Conservation (phyloP, 2,888 invertebrate species). For the Hirtodrosophila confusa region DNA sequence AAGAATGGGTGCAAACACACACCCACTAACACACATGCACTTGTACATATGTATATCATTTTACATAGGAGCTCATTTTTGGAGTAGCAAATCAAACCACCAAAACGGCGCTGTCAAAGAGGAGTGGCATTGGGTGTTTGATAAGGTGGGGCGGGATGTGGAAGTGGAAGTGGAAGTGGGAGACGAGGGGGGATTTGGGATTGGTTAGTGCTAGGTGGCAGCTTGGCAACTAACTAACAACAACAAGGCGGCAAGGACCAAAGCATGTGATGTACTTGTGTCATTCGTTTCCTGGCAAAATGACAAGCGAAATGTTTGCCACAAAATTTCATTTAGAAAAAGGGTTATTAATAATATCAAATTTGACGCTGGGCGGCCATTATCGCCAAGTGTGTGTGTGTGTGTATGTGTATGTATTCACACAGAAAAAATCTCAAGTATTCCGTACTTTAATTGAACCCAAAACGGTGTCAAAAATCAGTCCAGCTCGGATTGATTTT, state of each 20-base stretch:
- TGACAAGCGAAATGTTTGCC: conserved; percentile 75
- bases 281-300: conserved; percentile 71
- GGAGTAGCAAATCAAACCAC: conserved; percentile 67
- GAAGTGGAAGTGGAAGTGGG: conserved; percentile 4
- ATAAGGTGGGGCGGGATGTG: not conserved
- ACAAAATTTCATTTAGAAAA: conserved; percentile 75
- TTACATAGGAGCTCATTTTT: conserved; percentile 62
- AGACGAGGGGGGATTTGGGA: not conserved
- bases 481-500: too few relatives aligned
- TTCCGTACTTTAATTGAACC: too few relatives aligned
- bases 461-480: too few relatives aligned
- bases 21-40: too few relatives aligned
- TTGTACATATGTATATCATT: conserved; percentile 44
- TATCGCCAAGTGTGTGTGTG: conserved; percentile 18
- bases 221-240: conserved; percentile 42
- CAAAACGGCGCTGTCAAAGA: conserved; percentile 69
- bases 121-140: conserved; percentile 4
- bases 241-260: conserved; percentile 23
- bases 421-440: too few relatives aligned
- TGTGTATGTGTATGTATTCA: conserved; percentile 9
- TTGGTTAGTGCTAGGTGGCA: conserved; percentile 2
- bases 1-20: too few relatives aligned
- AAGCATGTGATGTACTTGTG: conserved; percentile 68
- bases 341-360: conserved; percentile 77
- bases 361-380: conserved; percentile 62